phyloP scores from a whole-genome alignment of 2,113 vertebrate genomes.

The Rhea americana region DNA sequence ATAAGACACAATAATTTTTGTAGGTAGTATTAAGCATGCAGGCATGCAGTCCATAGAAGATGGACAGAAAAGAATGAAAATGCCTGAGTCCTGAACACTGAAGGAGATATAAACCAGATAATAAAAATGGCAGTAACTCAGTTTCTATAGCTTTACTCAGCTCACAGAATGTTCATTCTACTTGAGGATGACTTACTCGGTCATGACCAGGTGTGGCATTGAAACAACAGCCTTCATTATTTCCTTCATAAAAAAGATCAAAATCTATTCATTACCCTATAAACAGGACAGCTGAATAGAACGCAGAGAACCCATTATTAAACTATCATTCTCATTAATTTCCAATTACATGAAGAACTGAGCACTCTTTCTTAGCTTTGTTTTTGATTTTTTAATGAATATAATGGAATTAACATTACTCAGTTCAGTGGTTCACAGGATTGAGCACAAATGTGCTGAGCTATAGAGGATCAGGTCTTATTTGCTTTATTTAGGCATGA shows the following conservation, averaged over 20 bases:
- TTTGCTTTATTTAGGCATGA: slow-evolving; percentile 33
- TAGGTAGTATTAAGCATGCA: background rate
- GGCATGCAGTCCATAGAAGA: background rate
- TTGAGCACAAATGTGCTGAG: slow-evolving; percentile 31
- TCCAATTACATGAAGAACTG: slow-evolving; percentile 28
- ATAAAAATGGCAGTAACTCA: background rate
- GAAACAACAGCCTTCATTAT: slow-evolving; percentile 18
- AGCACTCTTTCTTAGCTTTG: slow-evolving; percentile 26
- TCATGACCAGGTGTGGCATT: background rate
- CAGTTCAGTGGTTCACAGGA: slow-evolving; percentile 43
- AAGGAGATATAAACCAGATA: background rate
- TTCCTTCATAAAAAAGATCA: background rate
- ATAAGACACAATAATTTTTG: background rate
- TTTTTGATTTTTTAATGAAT: slow-evolving; percentile 33
- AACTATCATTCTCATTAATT: slow-evolving; percentile 39
- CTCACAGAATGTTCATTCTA: background rate
- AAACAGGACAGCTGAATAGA: background rate
- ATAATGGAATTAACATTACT: slow-evolving; percentile 37
- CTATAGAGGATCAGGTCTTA: slow-evolving; percentile 27
- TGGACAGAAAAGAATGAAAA: background rate
- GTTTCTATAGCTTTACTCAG: background rate
- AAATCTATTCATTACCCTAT: slow-evolving; percentile 13
- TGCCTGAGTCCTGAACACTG: background rate
- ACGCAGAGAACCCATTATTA: background rate
- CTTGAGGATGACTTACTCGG: background rate